Evolutionary conservation across 2,888 invertebrate species (phyloP), one percentile per base, ranked within the genome.

Genomic region (Latrodectus elegans): DNA sequence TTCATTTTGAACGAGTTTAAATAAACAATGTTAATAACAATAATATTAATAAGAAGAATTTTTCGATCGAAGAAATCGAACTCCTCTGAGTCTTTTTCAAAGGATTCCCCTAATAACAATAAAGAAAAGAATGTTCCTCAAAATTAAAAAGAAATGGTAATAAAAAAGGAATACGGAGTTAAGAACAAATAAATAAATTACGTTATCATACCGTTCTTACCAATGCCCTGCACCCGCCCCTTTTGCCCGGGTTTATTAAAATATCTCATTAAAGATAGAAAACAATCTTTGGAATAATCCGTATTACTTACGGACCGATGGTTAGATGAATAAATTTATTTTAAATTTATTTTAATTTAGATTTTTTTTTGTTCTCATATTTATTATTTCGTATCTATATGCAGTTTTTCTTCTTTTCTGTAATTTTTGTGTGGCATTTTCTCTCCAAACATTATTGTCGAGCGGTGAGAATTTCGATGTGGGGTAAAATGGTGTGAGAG

Each of bases 281-380:
- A 88, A 88, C 87, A 88, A 88, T 88, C 87, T 83, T 83, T 73
- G 82, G 55, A 73, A 74, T 88, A 88, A 88, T 88, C 87, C 87
- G 87, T 53, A 88, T 88, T 83, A 88, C 67, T 73, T 53, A 79
- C 17, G 87, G 77, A 83, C 74, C 74, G 78, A 83, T 83, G 78
- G 87, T 88, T 88, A 83, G 82, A 88, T 88, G 87, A 88, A 83
- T 83, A 88, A 88, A 88, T 78, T 88, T 88, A 88, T 88, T 88
- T 88, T 83, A 83, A 88, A 88, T 88, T 88, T 88, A 74, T 77
- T 73, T 55, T 78, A 51, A 68, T 76, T 81, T 67, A 15, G 60
- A 15, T 75, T 75, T 60, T 74, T n/a, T 82, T 81, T 67, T 74
- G 22, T 53, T 38, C 38, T 38, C 38, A 38, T 38, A 38, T 38